phyloP scores from a whole-genome alignment of 2,797 vertebrate species.

The Hydrocynus forskahlii region DNA sequence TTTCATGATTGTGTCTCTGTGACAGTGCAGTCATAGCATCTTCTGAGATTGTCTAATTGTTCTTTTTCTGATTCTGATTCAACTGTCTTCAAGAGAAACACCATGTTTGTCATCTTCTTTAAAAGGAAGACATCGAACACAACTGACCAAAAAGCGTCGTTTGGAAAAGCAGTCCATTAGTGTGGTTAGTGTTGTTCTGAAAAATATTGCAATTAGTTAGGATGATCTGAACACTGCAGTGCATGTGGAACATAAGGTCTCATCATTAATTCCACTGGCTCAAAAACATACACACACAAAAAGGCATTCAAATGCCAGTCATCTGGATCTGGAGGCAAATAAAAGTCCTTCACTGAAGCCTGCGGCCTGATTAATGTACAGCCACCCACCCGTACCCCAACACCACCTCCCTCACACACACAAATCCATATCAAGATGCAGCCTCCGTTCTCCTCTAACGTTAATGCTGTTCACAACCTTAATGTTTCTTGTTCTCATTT shows the following conservation, averaged over 20 bases:
- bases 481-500: neutral
- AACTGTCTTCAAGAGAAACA: neutral
- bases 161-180: neutral
- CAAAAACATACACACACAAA: neutral
- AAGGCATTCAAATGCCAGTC: neutral
- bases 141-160: neutral
- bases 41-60: too few species aligned
- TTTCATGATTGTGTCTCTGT: too few species aligned
- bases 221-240: neutral
- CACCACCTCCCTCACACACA: slow-evolving; percentile 33
- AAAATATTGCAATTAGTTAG: neutral
- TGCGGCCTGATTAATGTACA: slow-evolving; percentile 15
- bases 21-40: too few species aligned
- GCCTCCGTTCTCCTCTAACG: neutral
- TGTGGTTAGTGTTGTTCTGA: neutral
- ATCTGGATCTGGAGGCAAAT: slow-evolving; percentile 1
- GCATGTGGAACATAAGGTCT: neutral
- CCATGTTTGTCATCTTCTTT: neutral
- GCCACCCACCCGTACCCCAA: neutral
- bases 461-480: neutral
- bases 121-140: neutral
- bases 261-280: neutral
- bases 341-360: neutral
- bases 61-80: too few species aligned
- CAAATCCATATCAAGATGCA: slow-evolving; percentile 12